Conservation (phyloP, 2,113 vertebrate genomes). For the Carassius gibelio region DNA sequence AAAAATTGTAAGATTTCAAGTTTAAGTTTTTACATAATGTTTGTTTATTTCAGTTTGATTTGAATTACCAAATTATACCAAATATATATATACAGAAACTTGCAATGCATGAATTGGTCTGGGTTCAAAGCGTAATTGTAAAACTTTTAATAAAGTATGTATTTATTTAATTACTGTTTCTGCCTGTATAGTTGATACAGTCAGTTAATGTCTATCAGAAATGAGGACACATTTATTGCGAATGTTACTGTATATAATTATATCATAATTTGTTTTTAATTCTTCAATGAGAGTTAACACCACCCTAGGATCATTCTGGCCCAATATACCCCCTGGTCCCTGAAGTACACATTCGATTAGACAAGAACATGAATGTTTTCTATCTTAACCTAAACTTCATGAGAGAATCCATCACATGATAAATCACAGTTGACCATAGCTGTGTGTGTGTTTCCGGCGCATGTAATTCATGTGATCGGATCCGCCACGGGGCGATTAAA, state of each 20-base stretch:
- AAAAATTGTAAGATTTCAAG: too few relatives aligned
- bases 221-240: not conserved
- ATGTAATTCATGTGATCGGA: conserved; percentile 5
- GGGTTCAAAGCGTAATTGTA: too few relatives aligned
- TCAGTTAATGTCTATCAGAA: not conserved
- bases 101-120: too few relatives aligned
- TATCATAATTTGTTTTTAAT: not conserved
- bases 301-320: not conserved
- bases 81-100: too few relatives aligned
- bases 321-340: not conserved
- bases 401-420: conserved; percentile 2
- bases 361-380: not conserved
- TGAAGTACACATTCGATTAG: not conserved
- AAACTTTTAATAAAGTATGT: too few relatives aligned
- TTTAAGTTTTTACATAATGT: too few relatives aligned
- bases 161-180: too few relatives aligned
- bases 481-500: not conserved
- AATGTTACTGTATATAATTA: not conserved
- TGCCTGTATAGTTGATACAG: too few relatives aligned
- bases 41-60: too few relatives aligned
- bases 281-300: not conserved
- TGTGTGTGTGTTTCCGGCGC: not conserved
- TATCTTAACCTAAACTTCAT: not conserved
- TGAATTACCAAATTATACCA: too few relatives aligned
- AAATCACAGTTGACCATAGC: not conserved